These are phyloP conservation scores for Gorsachius magnificus DNA, from an alignment of 2,797 vertebrate genomes.

Conservation along the genomic window DNA sequence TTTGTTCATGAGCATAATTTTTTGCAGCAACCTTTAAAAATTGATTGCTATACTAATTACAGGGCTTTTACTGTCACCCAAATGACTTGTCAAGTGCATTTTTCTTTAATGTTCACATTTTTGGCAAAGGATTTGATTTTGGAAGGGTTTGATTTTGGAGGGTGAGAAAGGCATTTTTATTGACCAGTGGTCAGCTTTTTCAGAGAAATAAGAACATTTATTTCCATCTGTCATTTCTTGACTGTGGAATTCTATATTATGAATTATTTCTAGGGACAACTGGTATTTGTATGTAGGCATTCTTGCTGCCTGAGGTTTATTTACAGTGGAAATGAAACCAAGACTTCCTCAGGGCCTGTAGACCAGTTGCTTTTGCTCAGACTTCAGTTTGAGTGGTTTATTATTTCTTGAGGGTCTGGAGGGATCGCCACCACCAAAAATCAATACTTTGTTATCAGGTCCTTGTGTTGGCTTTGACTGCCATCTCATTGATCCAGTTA, in stretches of 20 bases:
- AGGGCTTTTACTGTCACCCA: background rate
- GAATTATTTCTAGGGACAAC: slow-evolving; percentile 72
- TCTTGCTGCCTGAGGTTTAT: slow-evolving; percentile 70
- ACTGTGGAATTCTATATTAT: slow-evolving; percentile 52
- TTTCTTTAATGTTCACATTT: background rate
- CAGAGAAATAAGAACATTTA: slow-evolving; percentile 45
- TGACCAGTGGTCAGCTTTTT: background rate
- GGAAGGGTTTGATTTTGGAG: background rate
- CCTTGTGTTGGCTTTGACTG: slow-evolving; percentile 53
- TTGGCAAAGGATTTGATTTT: background rate
- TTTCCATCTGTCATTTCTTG: slow-evolving; percentile 60
- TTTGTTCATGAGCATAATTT: background rate
- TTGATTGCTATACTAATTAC: background rate
- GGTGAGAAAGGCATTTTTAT: background rate
- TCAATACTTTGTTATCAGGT: slow-evolving; percentile 55
- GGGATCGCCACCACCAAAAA: slow-evolving; percentile 45
- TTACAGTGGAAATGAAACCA: slow-evolving; percentile 73
- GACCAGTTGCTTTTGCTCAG: slow-evolving; percentile 63
- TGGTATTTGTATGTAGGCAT: slow-evolving; percentile 66
- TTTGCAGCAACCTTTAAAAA: slow-evolving; percentile 41
- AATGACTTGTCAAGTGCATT: background rate
- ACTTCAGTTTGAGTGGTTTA: slow-evolving; percentile 64
- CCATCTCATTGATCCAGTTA: slow-evolving; percentile 18
- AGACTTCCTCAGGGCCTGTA: slow-evolving; percentile 58
- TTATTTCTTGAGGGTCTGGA: slow-evolving; percentile 67